A percentile compares a stretch with the other conserved stretches of the same genome.
These are phyloP conservation scores for Drosophila yooni DNA, from an alignment of 2,888 invertebrate genomes.

Conservation along the genomic window DNA sequence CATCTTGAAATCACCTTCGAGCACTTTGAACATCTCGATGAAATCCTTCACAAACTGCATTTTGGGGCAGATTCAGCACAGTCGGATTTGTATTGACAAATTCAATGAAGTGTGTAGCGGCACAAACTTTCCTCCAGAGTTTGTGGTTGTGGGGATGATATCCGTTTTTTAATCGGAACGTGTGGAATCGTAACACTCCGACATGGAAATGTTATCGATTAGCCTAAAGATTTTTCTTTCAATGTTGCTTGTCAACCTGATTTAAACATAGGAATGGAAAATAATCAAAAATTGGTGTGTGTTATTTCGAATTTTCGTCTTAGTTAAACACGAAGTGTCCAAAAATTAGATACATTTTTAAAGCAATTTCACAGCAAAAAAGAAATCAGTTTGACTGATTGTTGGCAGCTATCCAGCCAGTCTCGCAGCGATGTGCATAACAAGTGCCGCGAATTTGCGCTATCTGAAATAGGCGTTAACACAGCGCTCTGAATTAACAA, in stretches of 20 bases:
- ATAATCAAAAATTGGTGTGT: slow-evolving; percentile 51
- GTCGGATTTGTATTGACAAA: slow-evolving; percentile 89
- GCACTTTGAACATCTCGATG: slow-evolving; percentile 89
- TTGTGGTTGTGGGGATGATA: too few species aligned
- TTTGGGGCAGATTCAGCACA: slow-evolving; percentile 90
- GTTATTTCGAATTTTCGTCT: slow-evolving; percentile 27
- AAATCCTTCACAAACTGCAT: slow-evolving; percentile 92
- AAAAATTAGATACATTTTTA: not conserved
- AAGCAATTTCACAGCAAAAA: slow-evolving; percentile 21
- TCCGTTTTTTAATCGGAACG: too few species aligned
- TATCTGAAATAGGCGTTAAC: slow-evolving; percentile 35
- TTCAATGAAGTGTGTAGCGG: slow-evolving; percentile 87
- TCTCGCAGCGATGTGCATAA: slow-evolving; percentile 42
- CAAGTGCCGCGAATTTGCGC: slow-evolving; percentile 40
- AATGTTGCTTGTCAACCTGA: slow-evolving; percentile 24
- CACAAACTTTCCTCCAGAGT: too few species aligned
- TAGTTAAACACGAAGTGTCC: not conserved
- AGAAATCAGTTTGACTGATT: slow-evolving; percentile 30
- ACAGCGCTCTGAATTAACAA: slow-evolving; percentile 25
- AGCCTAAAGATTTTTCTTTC: slow-evolving; percentile 24
- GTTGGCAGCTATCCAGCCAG: slow-evolving; percentile 11
- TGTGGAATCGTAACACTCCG: too few species aligned
- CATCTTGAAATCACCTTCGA: slow-evolving; percentile 86
- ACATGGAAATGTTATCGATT: not conserved
- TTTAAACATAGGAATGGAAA: slow-evolving; percentile 36